Base-by-base conservation (phyloP, 2,113 vertebrate species). In the Grammomys dolichurus region DNA sequence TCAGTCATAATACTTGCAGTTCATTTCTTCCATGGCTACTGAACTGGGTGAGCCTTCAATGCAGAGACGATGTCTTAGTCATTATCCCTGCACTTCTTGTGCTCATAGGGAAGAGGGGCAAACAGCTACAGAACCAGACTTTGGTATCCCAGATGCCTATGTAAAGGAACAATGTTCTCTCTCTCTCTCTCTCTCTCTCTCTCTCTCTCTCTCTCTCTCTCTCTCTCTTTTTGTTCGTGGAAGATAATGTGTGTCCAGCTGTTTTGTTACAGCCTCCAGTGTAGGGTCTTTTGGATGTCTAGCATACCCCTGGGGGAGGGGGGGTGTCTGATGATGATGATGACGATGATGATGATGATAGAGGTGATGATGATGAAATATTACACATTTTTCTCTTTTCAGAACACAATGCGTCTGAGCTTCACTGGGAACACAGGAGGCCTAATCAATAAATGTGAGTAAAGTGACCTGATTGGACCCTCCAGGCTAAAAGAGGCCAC, bases 401-500 rank as follows among this genome's bases (percentile, higher is more conserved):
- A 92, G 51, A 90, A 73, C 51, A 24, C 16, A 65, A 54, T 40
- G 43, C 82, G 88, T 63, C 88, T 16, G 5, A 85, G 48, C 40
- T 67, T 92, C 85, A 48, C 65, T 46, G 26, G 93, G 86, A 89
- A 17, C 14, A 5, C 58, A 91, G 19, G 75, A 31, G 31, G 46
- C n/a, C 72, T 67, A 87, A 85, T 91, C 93, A 90, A 67, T 73
- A 81, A 54, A 75, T 8, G 5, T 31, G 85, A 95, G 14, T 72
- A 40, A 88, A 96, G 48, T 87, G 31, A 58, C 46, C 46, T 77
- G 72, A 56, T 93, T 84, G 63, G 69, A 78, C 75, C 36, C 75
- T 93, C 84, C 67, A 76, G 77, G 85, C 69, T 92, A 76, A 72
- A 87, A 93, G 91, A 76, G 78, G 40, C 54, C 63, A 13, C 7